Conservation (phyloP, 2,113 vertebrate species). For the Anguilla rostrata region DNA sequence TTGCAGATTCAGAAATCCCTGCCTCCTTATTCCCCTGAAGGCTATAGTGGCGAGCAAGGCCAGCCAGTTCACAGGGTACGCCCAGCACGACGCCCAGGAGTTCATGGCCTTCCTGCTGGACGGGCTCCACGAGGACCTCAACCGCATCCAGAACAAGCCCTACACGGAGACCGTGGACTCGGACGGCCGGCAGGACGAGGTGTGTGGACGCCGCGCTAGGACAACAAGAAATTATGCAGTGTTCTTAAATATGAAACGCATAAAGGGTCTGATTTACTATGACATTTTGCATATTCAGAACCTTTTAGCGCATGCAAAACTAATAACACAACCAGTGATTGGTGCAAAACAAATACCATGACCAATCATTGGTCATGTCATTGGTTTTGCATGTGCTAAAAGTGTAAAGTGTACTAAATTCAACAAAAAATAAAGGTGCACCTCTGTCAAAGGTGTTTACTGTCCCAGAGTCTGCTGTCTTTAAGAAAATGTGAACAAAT, state of each 20-base stretch:
- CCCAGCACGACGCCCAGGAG: constrained; percentile 96
- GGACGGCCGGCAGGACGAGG: constrained; percentile 92
- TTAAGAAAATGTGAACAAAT: background rate
- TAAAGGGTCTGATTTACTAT: no score
- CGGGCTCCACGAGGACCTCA: constrained; percentile 96
- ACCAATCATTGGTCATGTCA: no score
- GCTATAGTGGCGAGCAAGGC: constrained; percentile 97
- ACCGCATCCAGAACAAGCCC: constrained; percentile 96
- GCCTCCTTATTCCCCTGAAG: constrained; percentile 54
- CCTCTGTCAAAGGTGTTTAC: background rate
- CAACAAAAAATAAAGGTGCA: no score
- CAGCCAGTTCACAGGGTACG: constrained; percentile 97
- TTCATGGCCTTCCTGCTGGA: constrained; percentile 98
- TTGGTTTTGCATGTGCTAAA: no score
- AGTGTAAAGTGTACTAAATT: no score
- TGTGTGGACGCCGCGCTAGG: constrained; percentile 40
- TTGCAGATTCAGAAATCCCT: background rate
- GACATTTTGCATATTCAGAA: no score
- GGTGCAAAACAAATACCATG: no score
- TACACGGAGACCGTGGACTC: constrained; percentile 97
- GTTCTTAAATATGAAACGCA: background rate
- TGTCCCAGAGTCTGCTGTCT: background rate
- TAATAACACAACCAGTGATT: no score
- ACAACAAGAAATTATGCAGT: background rate
- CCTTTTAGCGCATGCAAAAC: no score